Base-by-base conservation (phyloP, 2,888 invertebrate genomes). In the Phymatocera aterrima region DNA sequence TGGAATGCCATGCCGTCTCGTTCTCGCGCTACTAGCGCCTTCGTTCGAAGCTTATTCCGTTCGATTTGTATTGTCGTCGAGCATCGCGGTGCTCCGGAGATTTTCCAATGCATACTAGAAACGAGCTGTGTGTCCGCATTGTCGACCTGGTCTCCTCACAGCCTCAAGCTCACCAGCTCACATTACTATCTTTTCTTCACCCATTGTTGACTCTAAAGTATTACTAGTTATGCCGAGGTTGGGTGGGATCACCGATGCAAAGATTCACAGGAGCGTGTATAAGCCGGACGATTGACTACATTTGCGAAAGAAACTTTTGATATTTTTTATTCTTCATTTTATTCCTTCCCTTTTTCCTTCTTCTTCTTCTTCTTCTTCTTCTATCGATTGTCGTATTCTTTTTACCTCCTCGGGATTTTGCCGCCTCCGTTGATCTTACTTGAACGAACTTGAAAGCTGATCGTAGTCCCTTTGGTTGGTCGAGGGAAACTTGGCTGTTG, bases 41-140 rank as follows among this genome's bases (percentile, higher is more conserved):
- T 80, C 82, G 78, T 83, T 80, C 82, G 82, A 83, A 81, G 84
- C 83, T 84, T 84, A 81, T 83, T 83, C 80, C 82, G 79, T 85
- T 86, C 86, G 85, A 88, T 86, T 87, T 85, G 87, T 87, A 87
- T 87, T 85, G 87, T 85, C 87, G 84, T 83, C 83, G 82, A 78
- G 75, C 57, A 54, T 75, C 60, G 51, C 80, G 80, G 82, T 83
- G 83, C 83, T 80, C 72, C 80, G 61, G 80, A 83, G 83, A 84
- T 83, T 75, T 75, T 75, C 75, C 2, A 40, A 28, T 40, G 8
- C 43, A 43, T 37, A 24, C 15, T 18, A 72, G 60, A 75, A 54
- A 72, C 34, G 4, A 10, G 48, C 51, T 43, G 72, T 18, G n/a
- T n/a, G 18, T 51, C 48, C 18, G 34, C 21, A 72, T 72, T 72